Conservation (phyloP, 1,140 invertebrate genomes). For the Acromyrmex heyeri region DNA sequence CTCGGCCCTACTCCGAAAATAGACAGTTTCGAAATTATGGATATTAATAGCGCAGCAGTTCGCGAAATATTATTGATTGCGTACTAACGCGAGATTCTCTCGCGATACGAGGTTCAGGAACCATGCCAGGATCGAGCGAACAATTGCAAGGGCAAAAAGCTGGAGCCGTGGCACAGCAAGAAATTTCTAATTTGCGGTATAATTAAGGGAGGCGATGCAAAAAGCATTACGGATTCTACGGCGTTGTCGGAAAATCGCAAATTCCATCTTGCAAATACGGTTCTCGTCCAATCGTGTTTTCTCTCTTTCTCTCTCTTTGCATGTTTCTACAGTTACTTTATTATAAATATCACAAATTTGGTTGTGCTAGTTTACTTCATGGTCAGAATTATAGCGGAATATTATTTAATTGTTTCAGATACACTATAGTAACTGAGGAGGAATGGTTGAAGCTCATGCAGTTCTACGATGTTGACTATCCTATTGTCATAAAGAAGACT, state of each 20-base stretch:
- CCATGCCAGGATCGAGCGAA: slow-evolving; percentile 78
- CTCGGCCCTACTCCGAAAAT: slow-evolving; percentile 7
- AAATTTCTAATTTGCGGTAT: slow-evolving; percentile 86
- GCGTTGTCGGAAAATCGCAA: slow-evolving; percentile 76
- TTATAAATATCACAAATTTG: slow-evolving; percentile 30
- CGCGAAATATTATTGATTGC: slow-evolving; percentile 71
- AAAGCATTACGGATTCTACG: slow-evolving; percentile 83
- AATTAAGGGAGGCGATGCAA: slow-evolving; percentile 83
- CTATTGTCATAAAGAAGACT: slow-evolving; percentile 77
- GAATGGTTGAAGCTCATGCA: slow-evolving; percentile 82
- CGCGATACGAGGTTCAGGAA: slow-evolving; percentile 71
- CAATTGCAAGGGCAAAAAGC: slow-evolving; percentile 82
- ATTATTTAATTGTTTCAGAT: slow-evolving; percentile 75
- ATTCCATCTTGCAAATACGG: slow-evolving; percentile 79
- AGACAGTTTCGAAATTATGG: slow-evolving; percentile 39
- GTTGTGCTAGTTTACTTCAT: not conserved
- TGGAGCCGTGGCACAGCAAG: slow-evolving; percentile 80
- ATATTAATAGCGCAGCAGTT: slow-evolving; percentile 58
- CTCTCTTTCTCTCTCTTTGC: slow-evolving; percentile 17
- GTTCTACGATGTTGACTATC: slow-evolving; percentile 81
- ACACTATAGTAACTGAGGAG: slow-evolving; percentile 78
- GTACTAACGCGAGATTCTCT: slow-evolving; percentile 64
- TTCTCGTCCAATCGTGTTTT: slow-evolving; percentile 44
- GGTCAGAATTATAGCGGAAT: not conserved
- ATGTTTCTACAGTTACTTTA: not conserved